Evolutionary conservation across 2,888 invertebrate species (phyloP).

Genomic region (Agrilus mali): DNA sequence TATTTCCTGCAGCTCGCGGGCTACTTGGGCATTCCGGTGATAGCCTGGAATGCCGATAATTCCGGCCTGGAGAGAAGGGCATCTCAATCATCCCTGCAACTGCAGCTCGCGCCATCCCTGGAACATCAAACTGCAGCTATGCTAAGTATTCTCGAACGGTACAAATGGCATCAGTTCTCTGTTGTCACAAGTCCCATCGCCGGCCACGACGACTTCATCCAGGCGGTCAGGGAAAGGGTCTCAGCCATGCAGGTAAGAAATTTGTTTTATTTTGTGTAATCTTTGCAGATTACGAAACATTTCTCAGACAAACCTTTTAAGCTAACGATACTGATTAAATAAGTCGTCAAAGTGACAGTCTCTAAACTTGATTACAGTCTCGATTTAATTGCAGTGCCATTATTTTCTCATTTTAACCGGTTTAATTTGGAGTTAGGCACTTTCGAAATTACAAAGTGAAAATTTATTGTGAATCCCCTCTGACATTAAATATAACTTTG

Average conservation of each 20-base stretch:
- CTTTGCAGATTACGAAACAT: too few species aligned
- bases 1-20: conserved; percentile 89
- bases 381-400: too few species aligned
- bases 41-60: conserved; percentile 97
- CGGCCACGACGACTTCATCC: conserved; percentile 91
- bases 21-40: conserved; percentile 89
- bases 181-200: conserved; percentile 89
- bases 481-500: too few species aligned
- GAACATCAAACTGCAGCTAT: conserved; percentile 95
- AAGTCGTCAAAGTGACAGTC: too few species aligned
- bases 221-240: conserved; percentile 80
- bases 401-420: too few species aligned
- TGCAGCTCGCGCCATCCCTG: conserved; percentile 91
- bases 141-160: conserved; percentile 86
- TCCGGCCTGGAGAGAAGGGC: conserved; percentile 65
- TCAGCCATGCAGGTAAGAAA: conserved; percentile 60
- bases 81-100: conserved; percentile 76
- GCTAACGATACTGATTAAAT: too few species aligned
- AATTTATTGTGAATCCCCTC: too few species aligned
- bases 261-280: not conserved
- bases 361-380: too few species aligned
- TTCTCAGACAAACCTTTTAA: too few species aligned
- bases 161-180: conserved; percentile 94
- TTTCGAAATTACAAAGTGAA: too few species aligned
- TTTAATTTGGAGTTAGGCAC: too few species aligned